These are phyloP conservation scores for Xenops minutus DNA, from an alignment of 2,797 vertebrate species.

Conservation along the genomic window DNA sequence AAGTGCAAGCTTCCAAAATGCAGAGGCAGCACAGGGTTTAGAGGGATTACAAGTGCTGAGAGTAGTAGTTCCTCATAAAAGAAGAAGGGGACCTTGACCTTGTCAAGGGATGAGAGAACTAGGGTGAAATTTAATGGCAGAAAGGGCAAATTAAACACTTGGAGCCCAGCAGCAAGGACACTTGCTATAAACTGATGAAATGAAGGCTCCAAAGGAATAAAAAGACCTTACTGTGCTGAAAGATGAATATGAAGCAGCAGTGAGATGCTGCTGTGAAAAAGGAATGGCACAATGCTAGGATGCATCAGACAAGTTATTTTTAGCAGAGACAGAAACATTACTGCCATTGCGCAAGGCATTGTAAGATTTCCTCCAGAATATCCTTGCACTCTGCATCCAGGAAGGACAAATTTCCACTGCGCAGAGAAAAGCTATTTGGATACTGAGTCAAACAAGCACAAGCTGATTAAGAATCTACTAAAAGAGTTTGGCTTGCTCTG, in stretches of 20 bases:
- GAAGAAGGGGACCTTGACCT: background rate
- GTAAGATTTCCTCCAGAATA: constrained; percentile 25
- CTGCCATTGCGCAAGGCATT: constrained; percentile 9
- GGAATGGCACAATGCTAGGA: background rate
- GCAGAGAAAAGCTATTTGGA: background rate
- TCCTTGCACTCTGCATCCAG: background rate
- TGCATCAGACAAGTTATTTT: constrained; percentile 60
- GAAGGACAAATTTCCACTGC: background rate
- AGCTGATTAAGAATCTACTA: background rate
- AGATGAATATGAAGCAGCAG: background rate
- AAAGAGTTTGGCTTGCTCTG: background rate
- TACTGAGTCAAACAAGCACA: background rate
- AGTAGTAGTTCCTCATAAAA: background rate
- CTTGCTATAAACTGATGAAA: background rate
- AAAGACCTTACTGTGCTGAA: background rate
- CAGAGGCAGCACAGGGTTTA: background rate
- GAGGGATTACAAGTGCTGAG: background rate
- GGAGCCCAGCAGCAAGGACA: background rate
- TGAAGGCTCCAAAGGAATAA: background rate
- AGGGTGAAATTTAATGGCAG: background rate
- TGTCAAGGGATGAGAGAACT: background rate
- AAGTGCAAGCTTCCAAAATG: background rate
- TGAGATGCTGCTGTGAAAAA: background rate
- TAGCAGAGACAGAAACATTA: constrained; percentile 48
- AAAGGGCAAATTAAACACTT: background rate